Evolutionary conservation across 1,140 invertebrate genomes (phyloP), one percentile per base, ranked within the genome.

Genomic region (Anastrepha ludens): DNA sequence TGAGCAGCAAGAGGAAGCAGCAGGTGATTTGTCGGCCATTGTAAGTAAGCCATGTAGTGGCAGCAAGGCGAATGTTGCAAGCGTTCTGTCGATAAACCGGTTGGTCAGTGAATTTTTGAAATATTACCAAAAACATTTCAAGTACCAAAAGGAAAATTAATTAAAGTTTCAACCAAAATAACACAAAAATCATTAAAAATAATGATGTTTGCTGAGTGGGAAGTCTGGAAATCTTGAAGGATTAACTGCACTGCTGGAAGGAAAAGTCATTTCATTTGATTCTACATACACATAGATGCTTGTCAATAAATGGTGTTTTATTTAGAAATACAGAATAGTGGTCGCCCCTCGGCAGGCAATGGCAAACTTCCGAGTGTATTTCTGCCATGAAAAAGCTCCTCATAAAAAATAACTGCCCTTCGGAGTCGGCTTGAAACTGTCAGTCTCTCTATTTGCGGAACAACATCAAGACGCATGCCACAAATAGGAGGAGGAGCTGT

Each of bases 221-320:
- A 47, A 20, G 74, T 55, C 44, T 29, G 74, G 5, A 81, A 81
- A 55, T 81, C 74, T 81, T 81, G 47, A 81, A 81, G 74, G 74
- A 81, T 81, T 81, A 81, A 81, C 74, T 81, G 74, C 74, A 55
- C 47, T 58, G 74, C 74, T 81, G 74, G 74, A 81, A 81, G 74
- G 74, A 81, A 29, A 81, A 74, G 67, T 74, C 39, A 74, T 74
- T 39, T 74, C 67, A 17, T 5, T 74, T 41, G 67, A 17, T 17
- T 74, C 11, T 44, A n/a, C 17, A n/a, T 39, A n/a, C 13, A 47
- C 17, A 62, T 62, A 13, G 4, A 62, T 5, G 60, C 60, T 29
- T 29, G 29, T 29, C 50, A 55, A 0, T 0, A 62, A 62, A 62
- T 0, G 29, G 29, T 29, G 29, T 29, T 29, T 29, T 29, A 29